Base-by-base conservation (phyloP, 2,113 vertebrate species). In the Calypte anna region DNA sequence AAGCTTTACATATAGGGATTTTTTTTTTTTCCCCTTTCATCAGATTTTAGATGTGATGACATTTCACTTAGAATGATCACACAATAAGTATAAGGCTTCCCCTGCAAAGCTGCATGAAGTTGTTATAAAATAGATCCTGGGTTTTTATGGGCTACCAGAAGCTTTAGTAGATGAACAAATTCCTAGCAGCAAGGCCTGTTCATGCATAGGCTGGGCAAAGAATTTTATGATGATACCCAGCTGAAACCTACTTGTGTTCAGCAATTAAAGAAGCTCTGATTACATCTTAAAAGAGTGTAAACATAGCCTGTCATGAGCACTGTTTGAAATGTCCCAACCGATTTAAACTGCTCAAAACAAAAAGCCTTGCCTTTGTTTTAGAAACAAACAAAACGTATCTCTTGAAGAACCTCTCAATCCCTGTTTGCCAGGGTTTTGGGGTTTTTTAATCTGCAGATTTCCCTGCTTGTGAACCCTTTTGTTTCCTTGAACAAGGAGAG, bases 261-360 rank as follows among this genome's bases (percentile, higher is more conserved):
- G 88, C 91, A 83, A 72, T 94, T 94, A 81, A 91, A 88, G 91
- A 64, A 91, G 88, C 70, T 94, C 68, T 81, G 85, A 88, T 93
- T 93, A 55, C 82, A 78, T 90, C 79, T 96, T 91, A 78, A 72
- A 96, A 81, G 63, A 86, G 48, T 30, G 61, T 84, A 93, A 95
- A 88, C 48, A 61, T 62, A 94, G 82, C 61, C 53, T 86, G 53
- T 78, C 53, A 5, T 8, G 64, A 83, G 6, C 33, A 8, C 63
- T 85, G 75, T 82, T 86, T 86, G 82, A 74, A 94, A 43, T 73
- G 82, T 43, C 63, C 58, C 53, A 44, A 23, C 27, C 79, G 63
- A 48, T 93, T 93, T 86, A 54, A 94, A 88, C 43, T 75, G 59
- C 59, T 88, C 67, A 68, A 59, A 85, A 19, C 33, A 77, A 70